These are phyloP conservation scores for Scyliorhinus canicula DNA, from an alignment of 2,797 vertebrate species.

Conservation along the genomic window DNA sequence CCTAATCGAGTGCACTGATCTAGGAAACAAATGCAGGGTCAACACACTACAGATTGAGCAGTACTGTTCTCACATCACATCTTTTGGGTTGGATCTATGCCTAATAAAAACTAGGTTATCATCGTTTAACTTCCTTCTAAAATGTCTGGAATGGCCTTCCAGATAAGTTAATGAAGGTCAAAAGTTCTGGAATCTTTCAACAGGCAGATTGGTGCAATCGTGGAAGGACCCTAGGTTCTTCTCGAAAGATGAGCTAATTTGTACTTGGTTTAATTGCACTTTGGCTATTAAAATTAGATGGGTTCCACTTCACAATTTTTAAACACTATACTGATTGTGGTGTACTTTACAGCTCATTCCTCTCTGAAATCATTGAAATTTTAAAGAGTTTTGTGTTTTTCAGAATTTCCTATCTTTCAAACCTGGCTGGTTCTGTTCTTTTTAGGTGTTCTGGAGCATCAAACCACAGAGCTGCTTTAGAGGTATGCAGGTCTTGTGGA, in stretches of 20 bases:
- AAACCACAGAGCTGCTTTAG: conserved; percentile 69
- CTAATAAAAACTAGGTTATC: neutral
- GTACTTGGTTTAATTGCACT: neutral
- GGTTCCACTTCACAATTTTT: neutral
- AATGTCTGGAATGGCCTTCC: neutral
- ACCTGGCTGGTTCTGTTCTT: conserved; percentile 27
- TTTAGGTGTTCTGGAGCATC: conserved; percentile 86
- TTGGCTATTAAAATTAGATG: neutral
- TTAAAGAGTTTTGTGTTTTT: neutral
- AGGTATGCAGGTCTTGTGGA: conserved; percentile 63
- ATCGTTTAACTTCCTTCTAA: neutral
- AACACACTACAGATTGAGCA: neutral
- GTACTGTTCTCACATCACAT: neutral
- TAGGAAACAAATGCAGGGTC: neutral
- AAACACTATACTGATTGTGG: neutral
- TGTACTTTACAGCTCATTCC: neutral
- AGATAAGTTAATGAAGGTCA: neutral
- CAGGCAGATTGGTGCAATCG: neutral
- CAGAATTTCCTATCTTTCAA: conserved; percentile 16
- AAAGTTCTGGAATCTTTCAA: neutral
- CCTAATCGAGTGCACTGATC: neutral
- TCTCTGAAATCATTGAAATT: neutral
- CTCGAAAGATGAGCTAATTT: neutral
- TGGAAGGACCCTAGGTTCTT: neutral
- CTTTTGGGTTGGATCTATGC: neutral